These are phyloP conservation scores for Psephotus haematonotus DNA, from an alignment of 2,113 vertebrate genomes.

Conservation along the genomic window DNA sequence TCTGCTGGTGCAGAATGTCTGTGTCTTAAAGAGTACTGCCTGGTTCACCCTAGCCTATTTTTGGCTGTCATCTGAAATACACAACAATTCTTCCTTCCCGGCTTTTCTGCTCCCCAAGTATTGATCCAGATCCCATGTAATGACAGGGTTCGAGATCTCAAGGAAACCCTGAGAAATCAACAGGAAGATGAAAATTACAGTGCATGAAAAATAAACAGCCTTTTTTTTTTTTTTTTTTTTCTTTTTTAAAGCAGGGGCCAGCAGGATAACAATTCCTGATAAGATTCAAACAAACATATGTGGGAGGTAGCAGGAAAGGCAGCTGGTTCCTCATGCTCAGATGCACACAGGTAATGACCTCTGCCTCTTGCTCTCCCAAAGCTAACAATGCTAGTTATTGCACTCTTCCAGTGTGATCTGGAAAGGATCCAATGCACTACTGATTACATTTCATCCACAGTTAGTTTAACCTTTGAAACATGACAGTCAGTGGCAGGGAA, in stretches of 20 bases:
- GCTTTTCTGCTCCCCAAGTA: neutral
- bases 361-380: slow-evolving; percentile 69
- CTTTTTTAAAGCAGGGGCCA: neutral
- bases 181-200: neutral
- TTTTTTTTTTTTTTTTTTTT: neutral
- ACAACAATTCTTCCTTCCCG: neutral
- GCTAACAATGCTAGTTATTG: slow-evolving; percentile 52
- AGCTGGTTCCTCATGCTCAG: slow-evolving; percentile 41
- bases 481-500: slow-evolving; percentile 57
- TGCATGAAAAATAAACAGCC: neutral
- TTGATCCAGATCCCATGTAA: neutral
- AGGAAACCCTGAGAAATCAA: neutral
- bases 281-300: slow-evolving; percentile 35
- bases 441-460: slow-evolving; percentile 69
- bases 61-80: neutral
- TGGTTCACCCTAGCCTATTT: neutral
- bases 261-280: slow-evolving; percentile 24
- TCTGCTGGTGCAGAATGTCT: neutral
- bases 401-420: slow-evolving; percentile 55
- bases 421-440: slow-evolving; percentile 62
- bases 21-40: neutral
- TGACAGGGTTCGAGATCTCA: neutral
- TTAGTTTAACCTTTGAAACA: slow-evolving; percentile 81
- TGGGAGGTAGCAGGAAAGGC: slow-evolving; percentile 56
- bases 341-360: slow-evolving; percentile 67